Conservation (phyloP, 2,113 vertebrate species). For the Chlorodrepanis virens region DNA sequence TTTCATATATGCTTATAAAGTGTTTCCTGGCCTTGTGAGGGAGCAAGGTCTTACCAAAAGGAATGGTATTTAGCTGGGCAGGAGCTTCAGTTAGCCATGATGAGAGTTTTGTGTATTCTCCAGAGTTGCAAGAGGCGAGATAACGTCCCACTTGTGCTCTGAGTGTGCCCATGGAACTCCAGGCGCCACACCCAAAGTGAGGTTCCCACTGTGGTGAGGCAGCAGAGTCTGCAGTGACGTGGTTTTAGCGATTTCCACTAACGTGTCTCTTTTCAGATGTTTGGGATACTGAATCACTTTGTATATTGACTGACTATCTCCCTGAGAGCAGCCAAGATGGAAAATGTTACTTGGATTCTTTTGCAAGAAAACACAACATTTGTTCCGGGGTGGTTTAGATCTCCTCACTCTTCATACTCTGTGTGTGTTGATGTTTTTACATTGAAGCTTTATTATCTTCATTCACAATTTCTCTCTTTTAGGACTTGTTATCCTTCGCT, state of each 20-base stretch:
- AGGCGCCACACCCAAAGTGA: background rate
- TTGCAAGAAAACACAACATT: background rate
- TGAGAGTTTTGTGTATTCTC: background rate
- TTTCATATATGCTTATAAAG: background rate
- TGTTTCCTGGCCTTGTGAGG: background rate
- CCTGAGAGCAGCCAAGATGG: background rate
- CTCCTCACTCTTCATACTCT: background rate
- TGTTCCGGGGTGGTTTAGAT: background rate
- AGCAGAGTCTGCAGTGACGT: background rate
- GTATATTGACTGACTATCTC: background rate
- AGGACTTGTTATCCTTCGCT: background rate
- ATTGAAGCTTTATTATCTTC: background rate
- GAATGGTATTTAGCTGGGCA: background rate
- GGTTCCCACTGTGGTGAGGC: background rate
- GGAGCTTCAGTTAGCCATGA: background rate
- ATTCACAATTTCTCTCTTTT: background rate
- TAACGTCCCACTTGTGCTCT: background rate
- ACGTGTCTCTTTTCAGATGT: background rate
- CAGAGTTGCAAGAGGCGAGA: background rate
- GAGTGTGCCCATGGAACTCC: background rate
- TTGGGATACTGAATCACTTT: background rate
- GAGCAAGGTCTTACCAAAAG: background rate
- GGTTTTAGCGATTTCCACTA: background rate
- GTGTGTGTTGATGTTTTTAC: background rate
- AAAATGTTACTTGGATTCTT: conserved; percentile 4